Conservation (phyloP, 1,140 invertebrate genomes). For the Antheraea pernyi region DNA sequence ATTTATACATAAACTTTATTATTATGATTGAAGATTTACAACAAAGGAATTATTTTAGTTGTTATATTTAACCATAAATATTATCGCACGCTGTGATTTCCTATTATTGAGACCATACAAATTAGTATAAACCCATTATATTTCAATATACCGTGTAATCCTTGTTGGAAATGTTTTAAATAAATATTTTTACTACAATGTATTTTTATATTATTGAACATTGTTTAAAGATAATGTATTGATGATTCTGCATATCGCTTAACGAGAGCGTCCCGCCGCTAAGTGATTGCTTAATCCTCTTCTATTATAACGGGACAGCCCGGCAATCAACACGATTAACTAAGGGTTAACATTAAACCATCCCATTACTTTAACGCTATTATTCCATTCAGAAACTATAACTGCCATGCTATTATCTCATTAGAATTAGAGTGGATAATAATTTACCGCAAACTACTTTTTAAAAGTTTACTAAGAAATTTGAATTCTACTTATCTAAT, state of each 20-base stretch:
- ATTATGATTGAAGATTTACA: no score
- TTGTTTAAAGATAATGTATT: neutral
- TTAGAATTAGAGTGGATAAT: neutral
- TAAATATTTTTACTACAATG: neutral
- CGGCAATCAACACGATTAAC: slow-evolving; percentile 66
- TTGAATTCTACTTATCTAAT: no score
- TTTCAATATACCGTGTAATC: no score
- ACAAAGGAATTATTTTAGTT: no score
- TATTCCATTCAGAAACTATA: slow-evolving; percentile 26
- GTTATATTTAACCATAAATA: no score
- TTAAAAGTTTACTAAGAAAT: neutral
- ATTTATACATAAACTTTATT: no score
- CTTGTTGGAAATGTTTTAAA: no score
- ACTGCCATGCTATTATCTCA: neutral
- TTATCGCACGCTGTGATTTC: no score
- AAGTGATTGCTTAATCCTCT: slow-evolving; percentile 64
- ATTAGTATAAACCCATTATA: no score
- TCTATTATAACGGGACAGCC: slow-evolving; percentile 36
- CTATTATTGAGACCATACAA: no score
- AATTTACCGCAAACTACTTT: neutral
- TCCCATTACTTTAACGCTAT: slow-evolving; percentile 34
- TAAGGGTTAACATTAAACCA: slow-evolving; percentile 39
- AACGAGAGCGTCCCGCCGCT: slow-evolving; percentile 35
- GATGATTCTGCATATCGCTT: slow-evolving; percentile 18
- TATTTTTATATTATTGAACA: neutral